Base-by-base conservation (phyloP, 2,888 invertebrate genomes). In the Amiota communis region DNA sequence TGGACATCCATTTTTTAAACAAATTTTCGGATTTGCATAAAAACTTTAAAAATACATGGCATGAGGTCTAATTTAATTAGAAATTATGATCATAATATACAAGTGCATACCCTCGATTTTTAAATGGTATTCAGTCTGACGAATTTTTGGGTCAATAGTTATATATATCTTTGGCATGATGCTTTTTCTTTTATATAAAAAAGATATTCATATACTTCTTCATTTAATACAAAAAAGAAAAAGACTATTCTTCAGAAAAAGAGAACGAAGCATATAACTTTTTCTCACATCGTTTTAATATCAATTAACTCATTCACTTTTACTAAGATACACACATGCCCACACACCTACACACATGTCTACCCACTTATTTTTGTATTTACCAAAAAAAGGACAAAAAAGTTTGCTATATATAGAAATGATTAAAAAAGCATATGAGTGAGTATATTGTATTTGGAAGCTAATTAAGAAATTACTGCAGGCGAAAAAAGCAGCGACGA, bases 391-490 rank as follows among this genome's bases (percentile, higher is more conserved):
- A 36, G 6, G 6, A 36, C 2, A 36, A 36, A 36, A 36, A 36
- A 36, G 36, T 36, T 36, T 36, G 6, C 6, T 6, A 36, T 36
- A 36, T 36, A 36, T 36, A 36, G 36, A 36, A 36, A 36, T 36
- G 36, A 36, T 36, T 36, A 17, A 15, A 59, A 17, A 59, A 20
- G 59, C 11, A 17, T 20, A 20, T 53, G 17, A 15, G 59, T 84
- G 81, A 81, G 84, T 78, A 79, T 81, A 83, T 83, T 83, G 83
- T 85, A 76, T 78, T 81, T 72, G 75, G 78, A 85, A 86, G 87
- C 87, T 87, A 87, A 87, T 87, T 87, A 87, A 86, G 87, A 87
- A 86, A 87, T 87, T 81, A 83, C 87, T 87, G 83, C 84, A 84
- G 87, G 87, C 87, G 36, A 36, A 81, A 80, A 79, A 80, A 79